Conservation (phyloP, 2,797 vertebrate genomes). For the Danio aesculapii region DNA sequence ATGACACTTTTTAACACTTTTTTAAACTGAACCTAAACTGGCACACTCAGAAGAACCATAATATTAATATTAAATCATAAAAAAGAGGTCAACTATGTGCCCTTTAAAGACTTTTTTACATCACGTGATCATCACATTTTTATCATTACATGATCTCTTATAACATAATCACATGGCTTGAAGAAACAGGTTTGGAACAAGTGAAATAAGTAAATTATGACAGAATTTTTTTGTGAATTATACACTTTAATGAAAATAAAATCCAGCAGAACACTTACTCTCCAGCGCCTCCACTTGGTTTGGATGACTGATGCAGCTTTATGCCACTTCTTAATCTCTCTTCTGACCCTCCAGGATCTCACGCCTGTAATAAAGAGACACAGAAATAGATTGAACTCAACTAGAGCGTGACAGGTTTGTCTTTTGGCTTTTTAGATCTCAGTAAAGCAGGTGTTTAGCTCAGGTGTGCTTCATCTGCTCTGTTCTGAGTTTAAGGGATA, state of each 20-base stretch:
- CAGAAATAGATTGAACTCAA: not conserved
- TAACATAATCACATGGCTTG: too few relatives aligned
- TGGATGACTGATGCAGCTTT: constrained; percentile 84
- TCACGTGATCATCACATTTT: too few relatives aligned
- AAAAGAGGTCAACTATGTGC: too few relatives aligned
- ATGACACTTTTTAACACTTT: too few relatives aligned
- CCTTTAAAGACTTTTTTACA: too few relatives aligned
- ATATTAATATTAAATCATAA: too few relatives aligned
- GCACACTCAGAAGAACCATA: too few relatives aligned
- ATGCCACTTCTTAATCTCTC: constrained; percentile 78
- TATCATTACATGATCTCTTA: too few relatives aligned
- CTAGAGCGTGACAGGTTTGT: not conserved
- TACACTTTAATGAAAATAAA: not conserved
- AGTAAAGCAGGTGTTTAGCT: constrained; percentile 9
- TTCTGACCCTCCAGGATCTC: constrained; percentile 88
- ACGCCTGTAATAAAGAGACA: constrained; percentile 74
- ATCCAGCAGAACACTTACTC: constrained; percentile 75
- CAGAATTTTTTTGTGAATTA: too few relatives aligned
- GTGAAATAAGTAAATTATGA: too few relatives aligned
- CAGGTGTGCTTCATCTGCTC: constrained; percentile 28
- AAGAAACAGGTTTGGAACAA: too few relatives aligned
- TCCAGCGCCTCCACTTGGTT: constrained; percentile 86
- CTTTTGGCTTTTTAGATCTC: constrained; percentile 5
- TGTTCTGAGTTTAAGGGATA: constrained; percentile 2
- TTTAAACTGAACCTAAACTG: too few relatives aligned